Conservation (phyloP, 1,140 invertebrate species). For the Elysia chlorotica region DNA sequence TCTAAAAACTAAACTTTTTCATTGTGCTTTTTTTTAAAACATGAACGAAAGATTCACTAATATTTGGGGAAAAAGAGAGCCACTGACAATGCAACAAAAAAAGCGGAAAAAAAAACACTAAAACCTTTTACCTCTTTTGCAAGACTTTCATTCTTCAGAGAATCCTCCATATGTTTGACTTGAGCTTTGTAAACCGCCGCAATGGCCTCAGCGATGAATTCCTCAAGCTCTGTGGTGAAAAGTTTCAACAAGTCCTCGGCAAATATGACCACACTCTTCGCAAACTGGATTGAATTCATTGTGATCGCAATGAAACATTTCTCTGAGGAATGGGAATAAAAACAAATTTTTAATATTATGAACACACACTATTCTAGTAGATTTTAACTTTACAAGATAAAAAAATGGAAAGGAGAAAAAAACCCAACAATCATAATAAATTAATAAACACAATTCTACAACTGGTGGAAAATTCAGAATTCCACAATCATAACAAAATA, state of each 20-base stretch:
- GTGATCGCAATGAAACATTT: conserved; percentile 74
- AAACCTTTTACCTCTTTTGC: conserved; percentile 69
- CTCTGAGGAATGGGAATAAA: conserved; percentile 64
- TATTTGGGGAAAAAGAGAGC: too few species aligned
- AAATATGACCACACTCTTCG: conserved; percentile 71
- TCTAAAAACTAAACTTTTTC: too few species aligned
- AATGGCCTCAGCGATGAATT: conserved; percentile 70
- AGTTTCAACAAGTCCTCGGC: conserved; percentile 74
- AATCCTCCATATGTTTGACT: conserved; percentile 69
- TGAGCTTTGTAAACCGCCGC: conserved; percentile 72
- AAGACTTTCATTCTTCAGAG: conserved; percentile 68
- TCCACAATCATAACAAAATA: too few species aligned
- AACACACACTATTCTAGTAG: neutral
- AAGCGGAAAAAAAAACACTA: too few species aligned
- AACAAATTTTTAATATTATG: conserved; percentile 5
- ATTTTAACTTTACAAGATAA: neutral
- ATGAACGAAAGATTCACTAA: too few species aligned
- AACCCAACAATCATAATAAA: neutral
- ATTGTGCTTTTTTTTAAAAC: too few species aligned
- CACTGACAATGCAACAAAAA: too few species aligned
- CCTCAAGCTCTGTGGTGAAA: conserved; percentile 70
- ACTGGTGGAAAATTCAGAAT: too few species aligned
- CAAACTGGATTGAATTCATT: conserved; percentile 73
- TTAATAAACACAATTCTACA: neutral
- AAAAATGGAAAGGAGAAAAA: neutral